These are phyloP conservation scores for Agrilus cyanescens DNA, from an alignment of 2,888 invertebrate species.

Conservation along the genomic window DNA sequence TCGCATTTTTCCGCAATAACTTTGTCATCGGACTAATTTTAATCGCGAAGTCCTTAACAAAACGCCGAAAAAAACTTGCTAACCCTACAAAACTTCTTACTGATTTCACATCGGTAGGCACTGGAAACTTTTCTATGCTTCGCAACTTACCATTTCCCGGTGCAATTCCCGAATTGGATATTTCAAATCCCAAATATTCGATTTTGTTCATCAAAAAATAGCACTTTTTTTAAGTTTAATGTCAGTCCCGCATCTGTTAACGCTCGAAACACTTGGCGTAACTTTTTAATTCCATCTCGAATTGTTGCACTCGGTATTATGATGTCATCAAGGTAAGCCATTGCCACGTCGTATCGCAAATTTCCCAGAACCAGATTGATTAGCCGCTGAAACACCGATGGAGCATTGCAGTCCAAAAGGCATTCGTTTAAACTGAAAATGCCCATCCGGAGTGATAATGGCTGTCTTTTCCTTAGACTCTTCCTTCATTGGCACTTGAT, in stretches of 20 bases:
- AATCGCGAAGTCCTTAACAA: slow-evolving; percentile 11
- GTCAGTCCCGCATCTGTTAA: not conserved
- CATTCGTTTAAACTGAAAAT: slow-evolving; percentile 9
- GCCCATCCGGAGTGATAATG: no score
- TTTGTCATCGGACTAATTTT: slow-evolving; percentile 13
- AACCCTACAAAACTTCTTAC: slow-evolving; percentile 17
- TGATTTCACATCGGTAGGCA: slow-evolving; percentile 11
- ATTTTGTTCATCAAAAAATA: slow-evolving; percentile 11
- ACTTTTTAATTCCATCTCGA: slow-evolving; percentile 3
- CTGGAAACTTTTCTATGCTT: slow-evolving; percentile 13
- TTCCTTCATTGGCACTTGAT: slow-evolving; percentile 10
- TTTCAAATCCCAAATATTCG: slow-evolving; percentile 14
- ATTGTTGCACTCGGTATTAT: slow-evolving; percentile 7
- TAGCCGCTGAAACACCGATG: slow-evolving; percentile 20
- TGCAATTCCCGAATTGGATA: slow-evolving; percentile 10
- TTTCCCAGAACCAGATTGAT: slow-evolving; percentile 4
- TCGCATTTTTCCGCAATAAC: not conserved
- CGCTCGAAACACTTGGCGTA: not conserved
- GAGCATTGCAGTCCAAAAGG: slow-evolving; percentile 24
- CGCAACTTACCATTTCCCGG: slow-evolving; percentile 12
- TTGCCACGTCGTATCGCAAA: slow-evolving; percentile 8
- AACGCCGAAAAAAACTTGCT: slow-evolving; percentile 16
- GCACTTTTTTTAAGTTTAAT: slow-evolving; percentile 6
- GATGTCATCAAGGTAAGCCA: slow-evolving; percentile 13
- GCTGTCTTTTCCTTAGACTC: no score